A percentile compares a stretch with the other conserved stretches of the same genome.
Evolutionary conservation across 2,888 invertebrate genomes (phyloP).

Genomic region (Stictocephala bisonia): DNA sequence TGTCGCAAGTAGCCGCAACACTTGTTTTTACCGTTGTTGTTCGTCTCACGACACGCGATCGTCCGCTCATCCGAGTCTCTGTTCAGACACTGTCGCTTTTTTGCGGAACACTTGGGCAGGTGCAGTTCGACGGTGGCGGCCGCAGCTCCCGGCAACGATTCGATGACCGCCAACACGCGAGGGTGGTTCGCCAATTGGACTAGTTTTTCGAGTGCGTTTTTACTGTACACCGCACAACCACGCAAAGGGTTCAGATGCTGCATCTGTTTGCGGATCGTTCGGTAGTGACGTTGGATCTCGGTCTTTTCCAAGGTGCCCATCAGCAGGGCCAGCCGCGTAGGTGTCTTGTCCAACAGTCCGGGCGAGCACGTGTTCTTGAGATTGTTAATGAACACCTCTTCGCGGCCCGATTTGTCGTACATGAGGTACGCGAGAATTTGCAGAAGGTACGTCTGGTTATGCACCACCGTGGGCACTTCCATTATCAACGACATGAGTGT

Average conservation of each 20-base stretch:
- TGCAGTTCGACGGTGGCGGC: neutral
- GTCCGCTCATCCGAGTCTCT: too few relatives aligned
- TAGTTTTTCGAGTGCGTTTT: too few relatives aligned
- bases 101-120: too few relatives aligned
- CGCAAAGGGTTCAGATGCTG: neutral
- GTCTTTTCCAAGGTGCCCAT: neutral
- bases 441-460: constrained; percentile 19
- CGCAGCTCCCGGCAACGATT: neutral
- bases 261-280: neutral
- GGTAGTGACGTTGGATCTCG: neutral
- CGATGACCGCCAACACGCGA: too few relatives aligned
- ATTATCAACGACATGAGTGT: constrained; percentile 2
- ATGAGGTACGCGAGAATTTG: constrained; percentile 15
- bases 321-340: neutral
- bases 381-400: constrained; percentile 3
- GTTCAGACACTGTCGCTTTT: too few relatives aligned
- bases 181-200: too few relatives aligned
- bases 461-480: neutral
- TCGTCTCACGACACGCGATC: too few relatives aligned
- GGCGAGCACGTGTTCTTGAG: neutral
- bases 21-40: constrained; percentile 4
- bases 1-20: constrained; percentile 14
- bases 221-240: too few relatives aligned
- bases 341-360: constrained; percentile 3
- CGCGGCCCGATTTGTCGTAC: neutral